Evolutionary conservation across 92 coral and sea anemone genomes (phyloP).

Genomic region (Actinernus sp.): DNA sequence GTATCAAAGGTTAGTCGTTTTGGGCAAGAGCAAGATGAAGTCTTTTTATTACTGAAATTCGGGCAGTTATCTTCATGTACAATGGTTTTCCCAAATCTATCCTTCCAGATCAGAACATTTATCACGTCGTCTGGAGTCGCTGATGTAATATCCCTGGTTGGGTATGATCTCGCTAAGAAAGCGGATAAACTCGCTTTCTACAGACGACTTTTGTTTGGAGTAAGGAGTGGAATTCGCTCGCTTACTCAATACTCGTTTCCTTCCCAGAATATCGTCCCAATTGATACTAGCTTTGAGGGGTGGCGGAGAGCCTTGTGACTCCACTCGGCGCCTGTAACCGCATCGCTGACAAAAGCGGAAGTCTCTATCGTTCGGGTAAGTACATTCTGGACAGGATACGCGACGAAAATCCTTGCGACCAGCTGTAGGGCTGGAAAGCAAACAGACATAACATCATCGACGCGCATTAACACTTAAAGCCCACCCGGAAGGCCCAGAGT

Average conservation of each 20-base stretch:
- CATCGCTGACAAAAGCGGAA: constrained; percentile 18
- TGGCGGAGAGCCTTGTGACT: background rate
- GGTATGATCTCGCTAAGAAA: background rate
- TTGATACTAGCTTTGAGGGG: constrained; percentile 24
- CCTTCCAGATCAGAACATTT: constrained; percentile 17
- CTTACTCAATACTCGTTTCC: constrained; percentile 8
- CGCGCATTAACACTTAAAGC: no score
- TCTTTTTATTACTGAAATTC: background rate
- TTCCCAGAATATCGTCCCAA: constrained; percentile 1
- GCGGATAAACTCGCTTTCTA: constrained; percentile 1
- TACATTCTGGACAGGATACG: constrained; percentile 22
- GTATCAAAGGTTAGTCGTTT: constrained; percentile 8
- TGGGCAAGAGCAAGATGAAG: constrained; percentile 18
- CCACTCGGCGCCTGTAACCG: constrained; percentile 5
- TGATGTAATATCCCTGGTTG: background rate
- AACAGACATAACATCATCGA: no score
- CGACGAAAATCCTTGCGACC: no score
- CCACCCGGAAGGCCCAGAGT: no score
- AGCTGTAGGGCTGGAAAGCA: no score
- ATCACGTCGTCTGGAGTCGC: constrained; percentile 50
- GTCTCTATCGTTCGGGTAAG: constrained; percentile 22
- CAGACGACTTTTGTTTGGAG: constrained; percentile 12
- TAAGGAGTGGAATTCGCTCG: constrained; percentile 11
- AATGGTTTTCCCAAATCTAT: constrained; percentile 17
- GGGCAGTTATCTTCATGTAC: constrained; percentile 10